Conservation (phyloP, 2,888 invertebrate genomes). For the Thelaira solivaga region DNA sequence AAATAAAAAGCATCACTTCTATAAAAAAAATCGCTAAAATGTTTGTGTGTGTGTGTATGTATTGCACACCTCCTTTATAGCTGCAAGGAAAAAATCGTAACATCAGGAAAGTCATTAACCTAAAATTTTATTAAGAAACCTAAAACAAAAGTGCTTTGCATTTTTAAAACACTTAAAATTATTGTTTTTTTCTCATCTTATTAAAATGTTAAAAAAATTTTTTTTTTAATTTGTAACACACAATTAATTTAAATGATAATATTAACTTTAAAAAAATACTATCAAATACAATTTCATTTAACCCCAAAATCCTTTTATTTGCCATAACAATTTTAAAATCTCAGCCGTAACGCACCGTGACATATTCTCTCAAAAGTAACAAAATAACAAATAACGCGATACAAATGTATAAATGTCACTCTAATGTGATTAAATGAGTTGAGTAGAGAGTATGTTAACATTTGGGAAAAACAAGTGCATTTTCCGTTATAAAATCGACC, state of each 20-base stretch:
- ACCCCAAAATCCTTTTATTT: slow-evolving; percentile 17
- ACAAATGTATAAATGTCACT: slow-evolving; percentile 42
- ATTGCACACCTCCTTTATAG: no score
- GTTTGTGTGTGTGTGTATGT: no score
- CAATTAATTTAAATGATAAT: slow-evolving; percentile 55
- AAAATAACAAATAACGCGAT: slow-evolving; percentile 16
- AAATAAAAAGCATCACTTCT: no score
- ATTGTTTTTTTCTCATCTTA: slow-evolving; percentile 36
- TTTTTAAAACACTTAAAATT: not conserved
- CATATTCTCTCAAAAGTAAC: not conserved
- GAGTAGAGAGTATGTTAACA: slow-evolving; percentile 20
- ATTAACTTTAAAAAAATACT: slow-evolving; percentile 5
- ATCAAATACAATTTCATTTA: slow-evolving; percentile 38
- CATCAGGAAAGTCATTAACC: no score
- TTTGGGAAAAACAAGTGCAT: slow-evolving; percentile 46
- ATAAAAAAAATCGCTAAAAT: no score
- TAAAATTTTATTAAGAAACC: no score
- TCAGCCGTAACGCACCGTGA: slow-evolving; percentile 7
- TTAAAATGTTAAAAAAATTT: slow-evolving; percentile 33
- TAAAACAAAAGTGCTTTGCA: no score
- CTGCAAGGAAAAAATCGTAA: no score
- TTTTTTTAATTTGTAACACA: slow-evolving; percentile 48
- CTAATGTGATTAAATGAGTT: slow-evolving; percentile 31
- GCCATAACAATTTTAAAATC: not conserved
- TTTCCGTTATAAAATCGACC: slow-evolving; percentile 11